Conservation (phyloP, 1,140 invertebrate genomes). For the Pogonomyrmex barbatus region DNA sequence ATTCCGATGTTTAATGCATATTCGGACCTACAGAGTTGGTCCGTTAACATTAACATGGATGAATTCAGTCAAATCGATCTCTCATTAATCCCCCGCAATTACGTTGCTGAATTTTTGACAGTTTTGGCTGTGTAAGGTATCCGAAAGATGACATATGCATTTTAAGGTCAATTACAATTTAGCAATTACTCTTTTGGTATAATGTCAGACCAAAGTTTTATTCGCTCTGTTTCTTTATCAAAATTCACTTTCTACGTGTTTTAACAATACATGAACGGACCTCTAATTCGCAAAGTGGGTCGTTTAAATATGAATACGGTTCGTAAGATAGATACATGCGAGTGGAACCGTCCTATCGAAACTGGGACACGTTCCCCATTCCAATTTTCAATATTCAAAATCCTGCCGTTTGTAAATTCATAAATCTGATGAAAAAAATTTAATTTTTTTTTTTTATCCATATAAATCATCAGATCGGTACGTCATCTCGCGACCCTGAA, state of each 20-base stretch:
- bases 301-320: constrained; percentile 7
- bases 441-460: neutral
- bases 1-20: neutral
- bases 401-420: neutral
- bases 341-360: constrained; percentile 10
- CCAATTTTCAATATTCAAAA: constrained; percentile 26
- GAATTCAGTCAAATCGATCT: neutral
- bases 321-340: neutral
- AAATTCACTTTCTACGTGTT: neutral
- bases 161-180: neutral
- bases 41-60: neutral
- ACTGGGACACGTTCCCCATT: neutral
- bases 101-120: neutral
- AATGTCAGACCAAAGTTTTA: neutral
- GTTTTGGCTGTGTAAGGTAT: neutral
- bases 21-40: neutral
- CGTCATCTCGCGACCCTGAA: constrained; percentile 13
- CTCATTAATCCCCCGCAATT: neutral
- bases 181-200: neutral
- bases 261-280: neutral
- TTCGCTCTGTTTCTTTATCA: neutral
- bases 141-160: neutral
- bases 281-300: constrained; percentile 4
- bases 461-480: neutral
- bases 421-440: constrained; percentile 20